These are phyloP conservation scores for Tor tambroides DNA, from an alignment of 2,113 vertebrate species.

Conservation along the genomic window DNA sequence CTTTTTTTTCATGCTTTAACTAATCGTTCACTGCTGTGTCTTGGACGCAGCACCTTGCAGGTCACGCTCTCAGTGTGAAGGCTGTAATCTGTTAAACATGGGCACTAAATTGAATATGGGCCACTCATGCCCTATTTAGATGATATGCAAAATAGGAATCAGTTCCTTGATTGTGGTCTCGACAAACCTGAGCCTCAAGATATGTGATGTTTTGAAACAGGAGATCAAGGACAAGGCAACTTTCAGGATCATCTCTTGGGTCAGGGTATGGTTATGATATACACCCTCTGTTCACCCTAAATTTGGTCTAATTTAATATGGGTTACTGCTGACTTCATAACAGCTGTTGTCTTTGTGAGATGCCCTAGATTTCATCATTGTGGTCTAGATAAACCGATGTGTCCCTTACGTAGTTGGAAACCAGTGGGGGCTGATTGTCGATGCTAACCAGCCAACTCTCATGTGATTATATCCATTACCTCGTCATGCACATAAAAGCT, in stretches of 20 bases:
- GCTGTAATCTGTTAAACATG: not conserved
- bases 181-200: not conserved
- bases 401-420: not conserved
- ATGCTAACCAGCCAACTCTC: not conserved
- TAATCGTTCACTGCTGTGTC: not conserved
- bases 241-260: not conserved
- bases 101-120: not conserved
- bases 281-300: not conserved
- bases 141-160: not conserved
- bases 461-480: not conserved
- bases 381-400: not conserved
- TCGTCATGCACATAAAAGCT: not conserved
- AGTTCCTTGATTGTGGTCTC: not conserved
- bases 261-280: not conserved
- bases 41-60: not conserved
- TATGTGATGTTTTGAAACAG: not conserved
- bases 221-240: not conserved
- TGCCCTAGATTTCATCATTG: not conserved
- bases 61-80: not conserved
- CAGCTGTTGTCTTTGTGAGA: constrained; percentile 9
- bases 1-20: not conserved
- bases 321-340: not conserved
- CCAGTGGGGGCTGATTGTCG: not conserved
- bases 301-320: not conserved
- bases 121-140: not conserved